Evolutionary conservation across 2,797 vertebrate species (phyloP), one percentile per base, ranked within the genome.

Genomic region (Cygnus olor): DNA sequence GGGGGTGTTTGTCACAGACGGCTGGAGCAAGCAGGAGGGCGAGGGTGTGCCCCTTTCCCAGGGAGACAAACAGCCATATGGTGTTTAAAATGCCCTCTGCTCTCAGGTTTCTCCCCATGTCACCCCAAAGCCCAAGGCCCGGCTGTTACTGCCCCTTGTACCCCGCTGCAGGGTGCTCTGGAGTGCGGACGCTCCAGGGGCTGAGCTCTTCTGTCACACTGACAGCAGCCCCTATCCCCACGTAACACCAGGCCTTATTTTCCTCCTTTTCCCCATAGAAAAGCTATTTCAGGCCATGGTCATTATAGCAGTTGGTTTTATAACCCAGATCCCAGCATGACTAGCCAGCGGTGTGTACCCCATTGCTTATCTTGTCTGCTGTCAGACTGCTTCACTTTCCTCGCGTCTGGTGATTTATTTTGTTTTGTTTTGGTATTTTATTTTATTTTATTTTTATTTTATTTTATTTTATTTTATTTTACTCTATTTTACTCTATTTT

Each of bases 331-430:
- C 69, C 40, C 1, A 8, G 30, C 10, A 12, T 1, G 1, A 34
- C 47, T 8, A 24, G 16, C 47, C 19, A 2, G 45, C 11, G 0
- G 45, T 0, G 2, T 32, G 10, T 40, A 15, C 30, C 7, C 73
- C 4, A 0, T 9, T 66, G 64, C 64, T 24, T 28, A 42, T 42
- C 61, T 40, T 42, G 40, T 27, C 44, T 57, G 36, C 53, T 5
- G 0, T 38, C 90, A 44, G 14, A 12, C 20, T 4, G 1, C 42
- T 16, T n/a, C 4, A 1, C 42, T 53, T 80, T 24, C 38, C 34
- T 80, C 5, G 11, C 12, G 9, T 56, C 45, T 22, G 30, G 47
- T 19, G 27, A 14, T 85, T 64, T 76, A 30, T 60, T 60, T 60
- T 36, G 18, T 25, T 25, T 51, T 51, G 14, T 60, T 60, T 60